Percentiles rank a stretch among this genome's conserved stretches.
These are phyloP conservation scores for Acrocephalus arundinaceus DNA, from an alignment of 2,113 vertebrate genomes.

Conservation along the genomic window DNA sequence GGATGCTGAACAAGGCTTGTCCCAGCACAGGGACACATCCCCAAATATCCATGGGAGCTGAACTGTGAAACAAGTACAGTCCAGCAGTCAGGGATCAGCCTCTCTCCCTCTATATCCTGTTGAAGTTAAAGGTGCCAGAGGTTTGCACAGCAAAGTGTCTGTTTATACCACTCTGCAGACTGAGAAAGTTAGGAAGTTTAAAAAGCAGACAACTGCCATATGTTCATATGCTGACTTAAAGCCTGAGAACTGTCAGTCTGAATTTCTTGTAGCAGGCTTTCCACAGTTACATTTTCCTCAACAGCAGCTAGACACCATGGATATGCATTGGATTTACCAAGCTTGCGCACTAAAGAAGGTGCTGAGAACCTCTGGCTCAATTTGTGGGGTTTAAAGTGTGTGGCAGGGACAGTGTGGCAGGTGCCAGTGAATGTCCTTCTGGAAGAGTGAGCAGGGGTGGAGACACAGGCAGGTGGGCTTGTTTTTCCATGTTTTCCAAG, in stretches of 20 bases:
- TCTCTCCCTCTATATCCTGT: background rate
- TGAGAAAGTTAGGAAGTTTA: background rate
- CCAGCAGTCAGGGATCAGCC: background rate
- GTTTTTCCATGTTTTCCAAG: background rate
- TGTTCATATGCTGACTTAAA: background rate
- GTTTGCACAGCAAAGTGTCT: background rate
- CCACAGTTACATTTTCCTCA: background rate
- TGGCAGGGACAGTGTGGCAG: background rate
- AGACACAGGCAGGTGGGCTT: background rate
- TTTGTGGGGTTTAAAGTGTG: background rate
- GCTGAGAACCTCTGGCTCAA: background rate
- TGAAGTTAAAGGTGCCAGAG: background rate
- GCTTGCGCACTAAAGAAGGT: background rate
- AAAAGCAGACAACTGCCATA: background rate
- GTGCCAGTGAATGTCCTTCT: background rate
- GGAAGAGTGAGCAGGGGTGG: background rate
- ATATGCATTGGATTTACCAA: background rate
- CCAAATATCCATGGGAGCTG: background rate
- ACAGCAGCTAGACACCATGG: background rate
- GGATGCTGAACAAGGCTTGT: background rate
- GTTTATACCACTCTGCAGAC: background rate
- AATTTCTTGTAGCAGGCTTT: background rate
- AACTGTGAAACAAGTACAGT: background rate
- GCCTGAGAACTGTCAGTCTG: background rate
- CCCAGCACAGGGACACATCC: background rate